These are phyloP conservation scores for Neoseiulus cucumeris DNA, from an alignment of 1,140 invertebrate species.

Conservation along the genomic window DNA sequence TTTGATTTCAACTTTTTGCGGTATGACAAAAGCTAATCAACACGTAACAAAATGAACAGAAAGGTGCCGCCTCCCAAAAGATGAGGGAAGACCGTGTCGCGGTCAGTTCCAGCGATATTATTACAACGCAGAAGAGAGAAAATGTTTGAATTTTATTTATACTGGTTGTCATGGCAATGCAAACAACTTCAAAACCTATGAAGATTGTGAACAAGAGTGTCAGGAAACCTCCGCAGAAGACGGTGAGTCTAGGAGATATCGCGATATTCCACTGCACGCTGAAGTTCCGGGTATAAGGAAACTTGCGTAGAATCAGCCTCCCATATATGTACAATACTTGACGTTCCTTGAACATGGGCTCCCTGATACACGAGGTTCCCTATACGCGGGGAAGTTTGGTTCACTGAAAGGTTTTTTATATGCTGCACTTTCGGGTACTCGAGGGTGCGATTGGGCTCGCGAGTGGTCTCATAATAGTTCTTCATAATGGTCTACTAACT, in stretches of 20 bases:
- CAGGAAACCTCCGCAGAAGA: slow-evolving; percentile 16
- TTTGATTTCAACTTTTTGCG: too few species aligned
- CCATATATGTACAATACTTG: background rate
- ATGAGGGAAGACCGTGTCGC: slow-evolving; percentile 51
- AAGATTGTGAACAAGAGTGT: slow-evolving; percentile 56
- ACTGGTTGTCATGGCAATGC: slow-evolving; percentile 38
- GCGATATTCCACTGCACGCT: background rate
- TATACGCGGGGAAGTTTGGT: background rate
- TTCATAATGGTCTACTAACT: too few species aligned
- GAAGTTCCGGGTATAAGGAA: background rate
- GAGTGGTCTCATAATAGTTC: too few species aligned
- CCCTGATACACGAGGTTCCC: background rate
- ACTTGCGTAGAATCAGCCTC: background rate
- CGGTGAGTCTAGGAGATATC: background rate
- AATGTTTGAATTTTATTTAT: background rate
- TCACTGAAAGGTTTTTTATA: background rate
- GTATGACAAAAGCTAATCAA: too few species aligned
- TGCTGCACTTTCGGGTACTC: too few species aligned
- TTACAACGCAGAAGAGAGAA: slow-evolving; percentile 38
- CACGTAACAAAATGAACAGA: slow-evolving; percentile 29
- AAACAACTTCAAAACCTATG: slow-evolving; percentile 60
- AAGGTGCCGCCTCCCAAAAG: slow-evolving; percentile 48
- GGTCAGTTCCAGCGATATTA: slow-evolving; percentile 60
- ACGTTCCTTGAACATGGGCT: background rate
- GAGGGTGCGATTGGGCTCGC: too few species aligned